Percentiles rank a stretch among this genome's conserved stretches.
These are phyloP conservation scores for Cotesia glomerata DNA, from an alignment of 1,140 invertebrate species.

Conservation along the genomic window DNA sequence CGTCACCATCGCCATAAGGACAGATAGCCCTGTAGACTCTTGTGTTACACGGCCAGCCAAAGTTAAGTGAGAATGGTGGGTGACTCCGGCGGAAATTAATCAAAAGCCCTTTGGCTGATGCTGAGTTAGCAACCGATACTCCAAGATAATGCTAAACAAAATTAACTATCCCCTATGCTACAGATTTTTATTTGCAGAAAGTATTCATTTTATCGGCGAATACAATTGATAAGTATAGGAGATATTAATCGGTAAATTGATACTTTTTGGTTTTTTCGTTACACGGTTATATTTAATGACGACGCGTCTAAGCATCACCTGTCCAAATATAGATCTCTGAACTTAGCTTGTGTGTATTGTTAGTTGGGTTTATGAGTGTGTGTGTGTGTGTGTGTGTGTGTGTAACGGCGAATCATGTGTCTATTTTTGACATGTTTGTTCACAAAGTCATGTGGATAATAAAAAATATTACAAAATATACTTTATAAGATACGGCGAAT, in stretches of 20 bases:
- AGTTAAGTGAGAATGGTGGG: constrained; percentile 26
- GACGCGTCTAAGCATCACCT: constrained; percentile 9
- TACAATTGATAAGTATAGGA: constrained; percentile 10
- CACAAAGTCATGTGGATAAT: not conserved
- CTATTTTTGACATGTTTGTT: constrained; percentile 21
- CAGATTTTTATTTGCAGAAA: too few species aligned
- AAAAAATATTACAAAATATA: too few species aligned
- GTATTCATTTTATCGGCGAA: not conserved
- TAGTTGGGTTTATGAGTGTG: not conserved
- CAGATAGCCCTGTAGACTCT: not conserved
- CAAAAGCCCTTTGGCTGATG: constrained; percentile 40
- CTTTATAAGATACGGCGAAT: too few species aligned
- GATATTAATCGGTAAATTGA: constrained; percentile 26
- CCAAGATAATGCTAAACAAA: constrained; percentile 23
- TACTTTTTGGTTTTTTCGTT: not conserved
- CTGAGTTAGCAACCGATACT: constrained; percentile 43
- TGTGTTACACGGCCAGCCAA: constrained; percentile 29
- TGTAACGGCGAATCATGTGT: constrained; percentile 6
- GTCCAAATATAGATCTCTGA: constrained; percentile 19
- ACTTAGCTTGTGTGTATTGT: not conserved
- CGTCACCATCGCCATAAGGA: constrained; percentile 18
- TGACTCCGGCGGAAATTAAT: constrained; percentile 35
- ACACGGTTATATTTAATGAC: too few species aligned
- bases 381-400: not conserved
- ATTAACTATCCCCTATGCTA: not conserved